Conservation (phyloP, 92 coral and sea anemone species). For the Ricordea florida region DNA sequence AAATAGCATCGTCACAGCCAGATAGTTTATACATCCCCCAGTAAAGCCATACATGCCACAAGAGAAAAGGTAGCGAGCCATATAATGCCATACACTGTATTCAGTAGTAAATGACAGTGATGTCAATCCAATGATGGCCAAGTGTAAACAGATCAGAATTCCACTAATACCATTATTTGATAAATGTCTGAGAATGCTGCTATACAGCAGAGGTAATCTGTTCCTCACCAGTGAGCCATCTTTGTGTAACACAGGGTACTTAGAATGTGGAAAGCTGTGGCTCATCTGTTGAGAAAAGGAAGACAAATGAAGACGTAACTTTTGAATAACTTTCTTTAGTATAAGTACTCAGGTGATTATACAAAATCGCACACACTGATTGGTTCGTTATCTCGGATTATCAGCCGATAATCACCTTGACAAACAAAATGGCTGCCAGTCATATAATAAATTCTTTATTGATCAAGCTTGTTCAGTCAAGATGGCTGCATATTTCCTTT, state of each 20-base stretch:
- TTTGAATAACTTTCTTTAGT: background rate
- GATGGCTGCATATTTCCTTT: background rate
- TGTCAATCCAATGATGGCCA: conserved; percentile 68
- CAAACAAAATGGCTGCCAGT: too few species aligned
- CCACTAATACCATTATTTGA: conserved; percentile 66
- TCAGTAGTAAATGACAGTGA: conserved; percentile 45
- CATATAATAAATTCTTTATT: too few species aligned
- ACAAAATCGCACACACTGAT: too few species aligned
- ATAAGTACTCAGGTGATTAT: too few species aligned
- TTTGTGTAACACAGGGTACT: conserved; percentile 34
- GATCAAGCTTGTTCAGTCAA: too few species aligned
- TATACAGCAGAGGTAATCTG: conserved; percentile 71
- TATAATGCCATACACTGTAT: conserved; percentile 10
- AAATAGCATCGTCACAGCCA: conserved; percentile 64
- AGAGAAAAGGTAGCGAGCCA: conserved; percentile 74
- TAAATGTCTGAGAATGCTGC: conserved; percentile 43
- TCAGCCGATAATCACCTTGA: too few species aligned
- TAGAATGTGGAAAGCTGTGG: conserved; percentile 35
- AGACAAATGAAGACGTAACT: background rate
- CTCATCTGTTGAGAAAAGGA: conserved; percentile 53
- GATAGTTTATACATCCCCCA: conserved; percentile 77
- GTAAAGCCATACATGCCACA: conserved; percentile 83
- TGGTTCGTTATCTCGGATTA: too few species aligned
- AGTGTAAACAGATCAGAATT: conserved; percentile 62
- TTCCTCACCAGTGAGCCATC: conserved; percentile 63